These are phyloP conservation scores for Caerostris extrusa DNA, from an alignment of 1,140 invertebrate species.

Conservation along the genomic window DNA sequence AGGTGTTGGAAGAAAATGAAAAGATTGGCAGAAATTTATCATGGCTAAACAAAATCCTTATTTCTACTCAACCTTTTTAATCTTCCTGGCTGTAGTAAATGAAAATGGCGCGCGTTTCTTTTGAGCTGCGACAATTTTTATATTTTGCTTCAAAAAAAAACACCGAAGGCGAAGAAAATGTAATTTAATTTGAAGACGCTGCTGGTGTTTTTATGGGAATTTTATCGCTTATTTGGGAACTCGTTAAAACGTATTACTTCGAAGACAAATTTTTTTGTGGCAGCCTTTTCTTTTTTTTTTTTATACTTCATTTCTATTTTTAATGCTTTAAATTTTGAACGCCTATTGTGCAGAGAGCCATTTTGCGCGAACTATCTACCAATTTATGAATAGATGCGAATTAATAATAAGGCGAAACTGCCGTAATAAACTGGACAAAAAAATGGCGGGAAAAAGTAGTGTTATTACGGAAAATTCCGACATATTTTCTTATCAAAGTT, in stretches of 20 bases:
- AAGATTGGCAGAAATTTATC: slow-evolving; percentile 43
- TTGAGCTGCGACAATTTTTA: neutral
- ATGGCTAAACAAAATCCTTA: slow-evolving; percentile 42
- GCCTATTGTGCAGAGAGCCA: neutral
- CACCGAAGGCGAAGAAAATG: too few species aligned
- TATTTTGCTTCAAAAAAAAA: too few species aligned
- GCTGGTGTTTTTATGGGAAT: slow-evolving; percentile 19
- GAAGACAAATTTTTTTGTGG: too few species aligned
- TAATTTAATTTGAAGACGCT: too few species aligned
- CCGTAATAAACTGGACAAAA: too few species aligned
- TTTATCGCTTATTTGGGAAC: slow-evolving; percentile 23
- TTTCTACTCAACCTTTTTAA: neutral
- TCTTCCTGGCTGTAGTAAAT: slow-evolving; percentile 8
- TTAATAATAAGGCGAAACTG: too few species aligned
- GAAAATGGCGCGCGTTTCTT: slow-evolving; percentile 35
- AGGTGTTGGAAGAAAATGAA: neutral
- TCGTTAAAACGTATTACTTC: slow-evolving; percentile 20
- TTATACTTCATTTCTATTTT: neutral
- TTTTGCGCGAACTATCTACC: neutral
- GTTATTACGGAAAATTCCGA: too few species aligned
- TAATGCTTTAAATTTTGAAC: neutral
- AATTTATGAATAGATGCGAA: too few species aligned
- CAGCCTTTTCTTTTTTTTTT: neutral
- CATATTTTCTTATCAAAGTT: too few species aligned
- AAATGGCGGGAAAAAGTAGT: too few species aligned